Percentiles rank a stretch among this genome's conserved stretches.
Conservation (phyloP, 2,797 vertebrate genomes). For the Buceros bicornis region DNA sequence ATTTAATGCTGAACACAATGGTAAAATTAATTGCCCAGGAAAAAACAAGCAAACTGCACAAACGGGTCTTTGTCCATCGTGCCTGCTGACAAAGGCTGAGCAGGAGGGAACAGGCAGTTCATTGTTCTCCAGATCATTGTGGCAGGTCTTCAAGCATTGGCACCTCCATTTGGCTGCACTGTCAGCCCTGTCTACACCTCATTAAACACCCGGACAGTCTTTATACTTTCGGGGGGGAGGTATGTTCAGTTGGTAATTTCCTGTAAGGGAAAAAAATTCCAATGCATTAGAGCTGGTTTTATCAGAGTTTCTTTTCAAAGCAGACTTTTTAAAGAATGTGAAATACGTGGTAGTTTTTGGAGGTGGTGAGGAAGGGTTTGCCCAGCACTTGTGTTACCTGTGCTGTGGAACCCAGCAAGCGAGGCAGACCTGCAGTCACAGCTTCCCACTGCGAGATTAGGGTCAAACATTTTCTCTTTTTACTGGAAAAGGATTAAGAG, state of each 20-base stretch:
- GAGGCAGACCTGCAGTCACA: background rate
- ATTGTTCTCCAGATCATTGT: conserved; percentile 22
- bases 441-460: background rate
- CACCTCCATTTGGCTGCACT: background rate
- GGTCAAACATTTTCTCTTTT: background rate
- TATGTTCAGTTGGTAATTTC: background rate
- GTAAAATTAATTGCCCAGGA: conserved; percentile 24
- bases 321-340: background rate
- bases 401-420: background rate
- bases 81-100: background rate
- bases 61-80: background rate
- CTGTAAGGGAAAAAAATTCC: background rate
- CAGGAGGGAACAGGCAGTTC: conserved; percentile 31
- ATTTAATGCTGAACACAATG: background rate
- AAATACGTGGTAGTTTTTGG: background rate
- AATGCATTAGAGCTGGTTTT: background rate
- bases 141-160: background rate
- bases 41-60: conserved; percentile 33
- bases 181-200: background rate
- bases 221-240: background rate
- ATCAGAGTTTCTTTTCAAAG: background rate
- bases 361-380: background rate
- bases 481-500: background rate
- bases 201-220: background rate
- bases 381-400: background rate